These are phyloP conservation scores for Oreochromis aureus DNA, from an alignment of 2,113 vertebrate genomes.

Conservation along the genomic window DNA sequence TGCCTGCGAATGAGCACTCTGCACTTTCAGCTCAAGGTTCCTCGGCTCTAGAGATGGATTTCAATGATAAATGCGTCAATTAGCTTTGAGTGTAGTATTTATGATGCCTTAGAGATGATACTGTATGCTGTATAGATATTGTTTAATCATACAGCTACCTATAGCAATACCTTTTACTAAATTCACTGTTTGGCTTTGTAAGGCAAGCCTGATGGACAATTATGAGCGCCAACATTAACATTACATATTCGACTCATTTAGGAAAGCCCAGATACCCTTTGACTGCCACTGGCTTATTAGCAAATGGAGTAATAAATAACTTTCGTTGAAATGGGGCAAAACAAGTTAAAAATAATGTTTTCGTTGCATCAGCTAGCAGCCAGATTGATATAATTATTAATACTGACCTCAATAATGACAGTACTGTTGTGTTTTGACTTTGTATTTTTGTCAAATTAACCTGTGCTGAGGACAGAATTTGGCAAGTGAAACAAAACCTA, in stretches of 20 bases:
- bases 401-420: not conserved
- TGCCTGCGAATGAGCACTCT: conserved; percentile 33
- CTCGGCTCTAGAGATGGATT: conserved; percentile 26
- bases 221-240: not conserved
- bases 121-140: not conserved
- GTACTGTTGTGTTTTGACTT: not conserved
- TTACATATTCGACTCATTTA: not conserved
- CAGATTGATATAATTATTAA: not conserved
- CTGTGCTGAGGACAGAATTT: not conserved
- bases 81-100: conserved; percentile 20
- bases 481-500: not conserved
- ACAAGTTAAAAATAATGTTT: not conserved
- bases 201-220: not conserved
- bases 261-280: not conserved
- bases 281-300: not conserved
- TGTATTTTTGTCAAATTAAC: not conserved
- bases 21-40: conserved; percentile 48
- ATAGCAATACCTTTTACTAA: not conserved
- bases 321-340: not conserved
- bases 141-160: not conserved
- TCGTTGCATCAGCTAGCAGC: not conserved
- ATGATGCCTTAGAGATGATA: not conserved
- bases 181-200: not conserved
- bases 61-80: conserved; percentile 17
- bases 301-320: not conserved